Evolutionary conservation across 2,888 invertebrate genomes (phyloP).

Genomic region (Hyppa rectilinea): DNA sequence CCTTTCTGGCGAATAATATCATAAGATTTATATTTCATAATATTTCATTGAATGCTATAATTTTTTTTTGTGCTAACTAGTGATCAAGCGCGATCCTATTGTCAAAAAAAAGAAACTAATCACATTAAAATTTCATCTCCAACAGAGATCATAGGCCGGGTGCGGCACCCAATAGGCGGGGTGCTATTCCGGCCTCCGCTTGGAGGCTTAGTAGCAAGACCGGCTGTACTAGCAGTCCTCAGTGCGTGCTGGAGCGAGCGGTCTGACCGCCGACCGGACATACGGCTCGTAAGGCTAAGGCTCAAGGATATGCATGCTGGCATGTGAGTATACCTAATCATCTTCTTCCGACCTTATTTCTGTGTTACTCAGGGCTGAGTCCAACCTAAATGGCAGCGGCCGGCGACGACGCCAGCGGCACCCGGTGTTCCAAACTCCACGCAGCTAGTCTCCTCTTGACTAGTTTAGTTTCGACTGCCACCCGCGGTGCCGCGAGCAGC

Average conservation of each 20-base stretch:
- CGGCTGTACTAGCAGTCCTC: constrained; percentile 94
- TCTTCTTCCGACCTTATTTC: neutral
- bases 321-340: constrained; percentile 82
- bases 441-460: too few species aligned
- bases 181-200: constrained; percentile 92
- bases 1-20: neutral
- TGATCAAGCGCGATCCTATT: too few species aligned
- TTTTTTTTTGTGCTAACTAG: too few species aligned
- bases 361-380: too few species aligned
- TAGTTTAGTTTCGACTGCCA: too few species aligned
- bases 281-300: constrained; percentile 93
- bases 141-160: constrained; percentile 91
- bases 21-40: neutral
- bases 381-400: too few species aligned
- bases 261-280: constrained; percentile 94
- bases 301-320: constrained; percentile 96
- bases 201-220: constrained; percentile 92
- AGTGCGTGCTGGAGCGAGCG: constrained; percentile 96
- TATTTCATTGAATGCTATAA: too few species aligned
- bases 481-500: too few species aligned
- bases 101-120: too few species aligned
- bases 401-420: too few species aligned
- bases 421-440: too few species aligned
- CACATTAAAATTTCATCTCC: too few species aligned
- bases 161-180: constrained; percentile 89